phyloP scores from a whole-genome alignment of 2,113 vertebrate species.

The Dicaeum eximium region DNA sequence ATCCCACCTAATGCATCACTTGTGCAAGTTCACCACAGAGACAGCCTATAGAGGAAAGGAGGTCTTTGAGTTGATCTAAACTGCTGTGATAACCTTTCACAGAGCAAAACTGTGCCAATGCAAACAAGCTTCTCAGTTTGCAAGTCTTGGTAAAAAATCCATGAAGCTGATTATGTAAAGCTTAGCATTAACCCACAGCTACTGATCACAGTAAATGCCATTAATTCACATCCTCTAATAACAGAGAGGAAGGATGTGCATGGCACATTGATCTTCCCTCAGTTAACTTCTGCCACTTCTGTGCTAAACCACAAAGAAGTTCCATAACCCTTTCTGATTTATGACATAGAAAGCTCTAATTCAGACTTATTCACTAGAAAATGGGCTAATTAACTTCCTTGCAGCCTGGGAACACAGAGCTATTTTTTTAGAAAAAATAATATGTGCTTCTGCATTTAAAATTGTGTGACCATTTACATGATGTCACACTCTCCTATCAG shows the following conservation, averaged over 20 bases:
- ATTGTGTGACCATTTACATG: not conserved
- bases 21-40: not conserved
- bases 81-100: not conserved
- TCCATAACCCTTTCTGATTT: not conserved
- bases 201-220: not conserved
- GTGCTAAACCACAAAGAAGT: not conserved
- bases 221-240: not conserved
- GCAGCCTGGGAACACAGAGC: not conserved
- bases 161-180: not conserved
- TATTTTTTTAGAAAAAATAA: not conserved
- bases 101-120: not conserved
- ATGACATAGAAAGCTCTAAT: not conserved
- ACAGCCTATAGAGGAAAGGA: not conserved
- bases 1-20: not conserved
- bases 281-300: not conserved
- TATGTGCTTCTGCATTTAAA: not conserved
- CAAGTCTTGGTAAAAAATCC: not conserved
- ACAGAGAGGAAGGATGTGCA: not conserved
- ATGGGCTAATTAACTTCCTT: not conserved
- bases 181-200: not conserved
- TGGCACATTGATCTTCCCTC: not conserved
- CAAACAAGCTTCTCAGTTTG: not conserved
- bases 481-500: not conserved
- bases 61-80: not conserved
- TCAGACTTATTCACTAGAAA: not conserved